Conservation (phyloP, 2,113 vertebrate species). For the Centrocercus urophasianus region DNA sequence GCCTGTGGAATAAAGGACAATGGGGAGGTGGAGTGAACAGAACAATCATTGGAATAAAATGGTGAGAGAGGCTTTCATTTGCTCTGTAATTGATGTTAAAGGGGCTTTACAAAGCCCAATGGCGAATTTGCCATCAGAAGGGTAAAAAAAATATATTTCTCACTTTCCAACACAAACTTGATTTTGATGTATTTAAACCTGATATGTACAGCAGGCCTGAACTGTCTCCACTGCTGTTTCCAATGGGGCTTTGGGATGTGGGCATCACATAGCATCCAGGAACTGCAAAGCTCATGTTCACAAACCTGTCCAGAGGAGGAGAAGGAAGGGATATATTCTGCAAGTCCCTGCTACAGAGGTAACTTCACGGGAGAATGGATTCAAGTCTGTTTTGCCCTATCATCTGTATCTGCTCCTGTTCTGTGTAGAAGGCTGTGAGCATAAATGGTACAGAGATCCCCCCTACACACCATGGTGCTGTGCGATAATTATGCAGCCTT, state of each 20-base stretch:
- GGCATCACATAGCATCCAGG: neutral
- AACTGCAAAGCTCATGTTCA: neutral
- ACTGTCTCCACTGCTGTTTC: neutral
- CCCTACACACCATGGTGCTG: fast-evolving
- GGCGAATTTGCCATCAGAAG: neutral
- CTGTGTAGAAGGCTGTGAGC: neutral
- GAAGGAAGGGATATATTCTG: neutral
- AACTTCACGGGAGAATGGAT: neutral
- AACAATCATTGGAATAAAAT: neutral
- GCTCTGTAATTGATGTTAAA: neutral
- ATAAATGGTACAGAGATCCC: neutral
- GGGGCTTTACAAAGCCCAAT: neutral
- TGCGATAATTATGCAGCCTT: constrained; percentile 1
- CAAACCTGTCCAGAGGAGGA: neutral
- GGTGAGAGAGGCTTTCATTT: neutral
- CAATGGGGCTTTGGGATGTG: neutral
- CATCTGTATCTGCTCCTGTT: fast-evolving
- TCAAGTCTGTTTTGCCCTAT: neutral
- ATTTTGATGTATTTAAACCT: neutral
- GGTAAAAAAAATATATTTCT: neutral
- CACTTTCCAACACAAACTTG: neutral
- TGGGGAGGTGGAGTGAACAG: neutral
- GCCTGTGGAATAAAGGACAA: neutral
- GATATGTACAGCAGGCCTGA: neutral
- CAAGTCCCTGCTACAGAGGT: neutral